Conservation (phyloP, 1,140 invertebrate species). For the Monochamus saltuarius region DNA sequence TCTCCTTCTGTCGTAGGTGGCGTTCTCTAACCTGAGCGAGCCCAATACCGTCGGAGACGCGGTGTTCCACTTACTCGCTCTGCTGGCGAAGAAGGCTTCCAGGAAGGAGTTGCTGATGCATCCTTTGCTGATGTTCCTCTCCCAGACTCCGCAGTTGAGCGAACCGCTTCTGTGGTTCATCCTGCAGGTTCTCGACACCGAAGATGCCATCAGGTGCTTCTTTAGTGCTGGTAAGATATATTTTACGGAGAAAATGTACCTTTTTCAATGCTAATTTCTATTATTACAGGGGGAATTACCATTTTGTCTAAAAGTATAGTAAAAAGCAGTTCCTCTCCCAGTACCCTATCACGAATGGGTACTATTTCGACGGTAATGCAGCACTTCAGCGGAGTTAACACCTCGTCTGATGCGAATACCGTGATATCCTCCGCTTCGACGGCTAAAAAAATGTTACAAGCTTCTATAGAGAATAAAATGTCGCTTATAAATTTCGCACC, state of each 20-base stretch:
- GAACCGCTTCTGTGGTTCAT: slow-evolving; percentile 77
- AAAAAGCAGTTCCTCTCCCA: slow-evolving; percentile 55
- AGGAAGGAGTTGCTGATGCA: slow-evolving; percentile 71
- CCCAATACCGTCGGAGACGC: slow-evolving; percentile 77
- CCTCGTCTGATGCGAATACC: slow-evolving; percentile 51
- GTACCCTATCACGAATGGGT: slow-evolving; percentile 54
- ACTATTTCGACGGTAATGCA: slow-evolving; percentile 62
- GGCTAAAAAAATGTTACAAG: slow-evolving; percentile 60
- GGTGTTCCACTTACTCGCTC: slow-evolving; percentile 77
- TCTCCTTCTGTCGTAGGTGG: slow-evolving; percentile 30
- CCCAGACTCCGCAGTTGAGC: slow-evolving; percentile 63
- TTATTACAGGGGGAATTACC: slow-evolving; percentile 59
- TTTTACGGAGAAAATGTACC: neutral
- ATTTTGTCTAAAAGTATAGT: slow-evolving; percentile 64
- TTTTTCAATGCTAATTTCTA: too few species aligned
- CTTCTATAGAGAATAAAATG: slow-evolving; percentile 58
- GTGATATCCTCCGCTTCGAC: slow-evolving; percentile 55
- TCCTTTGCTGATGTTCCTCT: slow-evolving; percentile 73
- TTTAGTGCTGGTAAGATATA: slow-evolving; percentile 55
- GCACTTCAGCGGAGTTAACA: slow-evolving; percentile 58
- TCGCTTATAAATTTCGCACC: slow-evolving; percentile 88
- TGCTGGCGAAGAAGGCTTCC: slow-evolving; percentile 69
- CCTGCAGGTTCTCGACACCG: slow-evolving; percentile 68
- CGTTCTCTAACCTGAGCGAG: slow-evolving; percentile 57
- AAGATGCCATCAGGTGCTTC: slow-evolving; percentile 67